These are phyloP conservation scores for Gasterosteus nipponicus DNA, from an alignment of 2,113 vertebrate genomes.

Conservation along the genomic window DNA sequence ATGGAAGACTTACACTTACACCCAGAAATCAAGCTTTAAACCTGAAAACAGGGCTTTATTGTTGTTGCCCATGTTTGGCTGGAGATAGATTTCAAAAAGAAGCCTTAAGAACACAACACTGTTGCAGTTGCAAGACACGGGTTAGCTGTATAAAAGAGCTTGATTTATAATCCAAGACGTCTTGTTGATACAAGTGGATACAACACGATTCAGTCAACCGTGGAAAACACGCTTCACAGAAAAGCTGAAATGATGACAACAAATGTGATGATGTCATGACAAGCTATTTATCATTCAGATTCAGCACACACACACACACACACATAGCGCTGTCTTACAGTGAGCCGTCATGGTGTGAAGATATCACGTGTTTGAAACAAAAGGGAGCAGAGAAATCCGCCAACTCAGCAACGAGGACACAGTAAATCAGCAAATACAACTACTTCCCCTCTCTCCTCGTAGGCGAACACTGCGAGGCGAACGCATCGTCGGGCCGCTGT, in stretches of 20 bases:
- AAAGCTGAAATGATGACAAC: constrained; percentile 14
- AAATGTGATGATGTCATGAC: constrained; percentile 21
- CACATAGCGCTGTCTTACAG: background rate
- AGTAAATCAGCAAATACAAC: background rate
- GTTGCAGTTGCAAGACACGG: background rate
- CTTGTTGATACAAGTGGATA: constrained; percentile 54
- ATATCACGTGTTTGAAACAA: background rate
- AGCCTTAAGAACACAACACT: background rate
- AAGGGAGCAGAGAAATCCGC: background rate
- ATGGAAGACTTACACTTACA: background rate
- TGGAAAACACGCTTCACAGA: constrained; percentile 29
- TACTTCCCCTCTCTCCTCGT: background rate
- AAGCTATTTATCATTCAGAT: constrained; percentile 31
- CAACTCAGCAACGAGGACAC: background rate
- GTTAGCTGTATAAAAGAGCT: background rate
- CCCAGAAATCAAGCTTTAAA: constrained; percentile 6
- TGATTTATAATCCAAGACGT: constrained; percentile 26
- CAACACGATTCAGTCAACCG: constrained; percentile 29
- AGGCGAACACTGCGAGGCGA: constrained; percentile 92
- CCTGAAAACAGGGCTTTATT: constrained; percentile 39
- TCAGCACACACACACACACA: background rate
- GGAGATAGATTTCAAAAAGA: background rate
- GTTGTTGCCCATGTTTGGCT: constrained; percentile 14
- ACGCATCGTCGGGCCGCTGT: constrained; percentile 86
- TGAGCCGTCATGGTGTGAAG: background rate